These are phyloP conservation scores for Spea multiplicata DNA, from an alignment of 2,113 vertebrate genomes.

Conservation along the genomic window DNA sequence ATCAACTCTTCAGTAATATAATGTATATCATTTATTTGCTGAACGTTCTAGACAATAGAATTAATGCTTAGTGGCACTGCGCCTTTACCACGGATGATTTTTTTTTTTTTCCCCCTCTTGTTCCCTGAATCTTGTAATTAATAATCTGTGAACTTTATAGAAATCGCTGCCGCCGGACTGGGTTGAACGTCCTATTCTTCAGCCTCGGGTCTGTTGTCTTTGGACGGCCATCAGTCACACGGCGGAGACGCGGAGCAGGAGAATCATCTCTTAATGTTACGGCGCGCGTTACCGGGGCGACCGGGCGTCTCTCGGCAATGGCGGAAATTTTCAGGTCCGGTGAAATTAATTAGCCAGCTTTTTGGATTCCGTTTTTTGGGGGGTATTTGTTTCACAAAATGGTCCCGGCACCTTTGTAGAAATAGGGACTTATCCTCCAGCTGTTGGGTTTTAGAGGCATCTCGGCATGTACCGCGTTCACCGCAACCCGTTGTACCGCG, in stretches of 20 bases:
- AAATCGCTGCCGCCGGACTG: not conserved
- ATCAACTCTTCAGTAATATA: no score
- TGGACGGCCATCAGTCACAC: not conserved
- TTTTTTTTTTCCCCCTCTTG: not conserved
- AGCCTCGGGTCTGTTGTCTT: not conserved
- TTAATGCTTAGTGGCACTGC: no score
- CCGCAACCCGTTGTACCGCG: no score
- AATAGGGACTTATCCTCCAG: no score
- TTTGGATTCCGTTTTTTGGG: no score
- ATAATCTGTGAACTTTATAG: not conserved
- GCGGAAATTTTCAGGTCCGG: not conserved
- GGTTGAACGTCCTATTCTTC: not conserved
- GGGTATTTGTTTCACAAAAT: no score
- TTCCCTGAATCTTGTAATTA: not conserved
- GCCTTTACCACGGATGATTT: no score
- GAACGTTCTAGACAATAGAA: no score
- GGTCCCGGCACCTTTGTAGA: no score
- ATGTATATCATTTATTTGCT: no score
- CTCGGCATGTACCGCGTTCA: no score
- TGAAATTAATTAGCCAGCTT: not conserved
- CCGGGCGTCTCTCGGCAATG: not conserved
- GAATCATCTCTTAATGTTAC: not conserved
- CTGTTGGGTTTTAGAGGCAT: no score
- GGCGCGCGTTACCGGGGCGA: not conserved
- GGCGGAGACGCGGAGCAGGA: not conserved